Evolutionary conservation across 2,888 invertebrate genomes (phyloP), one percentile per base, ranked within the genome.

Genomic region (Morpho achilles): DNA sequence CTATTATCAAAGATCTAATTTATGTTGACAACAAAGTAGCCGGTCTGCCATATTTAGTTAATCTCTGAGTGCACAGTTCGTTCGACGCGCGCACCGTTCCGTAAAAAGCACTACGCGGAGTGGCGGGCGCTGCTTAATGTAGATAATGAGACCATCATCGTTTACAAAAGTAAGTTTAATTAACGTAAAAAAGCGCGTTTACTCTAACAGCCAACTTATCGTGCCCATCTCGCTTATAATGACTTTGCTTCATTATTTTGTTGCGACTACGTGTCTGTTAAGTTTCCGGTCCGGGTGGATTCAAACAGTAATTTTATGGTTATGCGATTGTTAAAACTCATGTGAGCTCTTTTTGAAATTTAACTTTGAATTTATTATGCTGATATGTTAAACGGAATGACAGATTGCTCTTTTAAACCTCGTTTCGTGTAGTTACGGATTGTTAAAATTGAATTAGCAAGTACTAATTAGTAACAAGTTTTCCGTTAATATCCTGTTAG

Each of bases 131-230:
- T 78, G 76, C 80, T 80, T 82, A 81, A 82, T 76, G 64, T 63
- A 80, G 78, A 66, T 69, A 87, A 88, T 82, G 79, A 82, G 80
- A 78, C 79, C 83, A 80, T 84, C 82, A 83, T 82, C 84, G 84
- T 88, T 88, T 88, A 87, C 82, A 83, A 80, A 86, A 83, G 80
- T 82, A 80, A 84, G 85, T 87, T 89, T 90, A 89, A 90, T 90
- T 89, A 90, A 88, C 84, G 88, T 89, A 86, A 88, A 87, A 83
- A 87, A 86, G 85, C 80, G 74, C 88, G 86, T 87, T 88, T 88
- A 88, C 80, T 83, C 77, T 83, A 86, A 83, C 84, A 80, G 84
- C 75, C 51, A 51, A 50, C 46, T 51, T 46, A 56, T 51, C 50
- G 50, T 56, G 51, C 56, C 56, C 51, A 56, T 56, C 51, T 84